Conservation (phyloP, 1,140 invertebrate species). For the Nixonia krombeini region DNA sequence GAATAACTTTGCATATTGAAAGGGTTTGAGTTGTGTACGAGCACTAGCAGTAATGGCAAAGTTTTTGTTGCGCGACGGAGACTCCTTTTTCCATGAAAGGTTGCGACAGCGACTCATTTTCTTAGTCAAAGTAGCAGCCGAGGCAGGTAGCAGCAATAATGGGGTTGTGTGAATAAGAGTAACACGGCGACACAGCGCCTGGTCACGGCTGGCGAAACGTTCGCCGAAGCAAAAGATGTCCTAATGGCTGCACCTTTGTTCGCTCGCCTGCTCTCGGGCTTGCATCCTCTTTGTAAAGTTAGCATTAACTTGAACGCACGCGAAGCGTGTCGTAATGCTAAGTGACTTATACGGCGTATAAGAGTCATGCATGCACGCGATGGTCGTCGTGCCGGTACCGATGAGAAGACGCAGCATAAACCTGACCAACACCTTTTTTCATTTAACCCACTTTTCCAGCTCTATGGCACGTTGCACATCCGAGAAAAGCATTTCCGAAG, state of each 20-base stretch:
- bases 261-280: slow-evolving; percentile 33
- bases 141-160: no score
- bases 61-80: no score
- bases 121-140: no score
- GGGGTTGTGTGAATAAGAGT: neutral
- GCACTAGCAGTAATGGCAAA: no score
- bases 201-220: slow-evolving; percentile 59
- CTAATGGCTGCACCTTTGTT: slow-evolving; percentile 62
- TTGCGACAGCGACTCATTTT: no score
- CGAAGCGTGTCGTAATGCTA: slow-evolving; percentile 44
- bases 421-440: slow-evolving; percentile 1
- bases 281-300: slow-evolving; percentile 62
- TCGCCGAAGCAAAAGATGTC: slow-evolving; percentile 63
- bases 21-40: no score
- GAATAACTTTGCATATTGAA: no score
- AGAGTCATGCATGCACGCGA: slow-evolving; percentile 19
- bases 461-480: slow-evolving; percentile 46
- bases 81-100: no score
- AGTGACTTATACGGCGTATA: slow-evolving; percentile 45
- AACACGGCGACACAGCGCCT: slow-evolving; percentile 31
- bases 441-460: slow-evolving; percentile 51
- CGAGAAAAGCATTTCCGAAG: slow-evolving; percentile 45
- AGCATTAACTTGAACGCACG: slow-evolving; percentile 22
- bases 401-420: slow-evolving; percentile 5
- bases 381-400: neutral